Evolutionary conservation across 2,888 invertebrate species (phyloP).

Genomic region (Mylabris sibirica): DNA sequence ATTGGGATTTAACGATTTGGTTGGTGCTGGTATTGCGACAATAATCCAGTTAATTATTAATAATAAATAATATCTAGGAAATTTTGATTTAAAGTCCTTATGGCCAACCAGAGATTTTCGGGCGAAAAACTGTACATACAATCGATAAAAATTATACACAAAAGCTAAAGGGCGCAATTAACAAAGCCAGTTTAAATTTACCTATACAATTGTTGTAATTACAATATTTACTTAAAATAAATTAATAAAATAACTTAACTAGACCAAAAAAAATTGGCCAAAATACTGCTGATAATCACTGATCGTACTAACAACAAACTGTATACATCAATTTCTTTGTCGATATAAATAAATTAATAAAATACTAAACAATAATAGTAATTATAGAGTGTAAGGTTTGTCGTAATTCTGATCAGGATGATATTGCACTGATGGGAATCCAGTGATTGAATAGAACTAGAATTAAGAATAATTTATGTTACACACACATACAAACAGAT

Average conservation of each 20-base stretch:
- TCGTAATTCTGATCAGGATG: slow-evolving; percentile 7
- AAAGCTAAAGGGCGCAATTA: slow-evolving; percentile 46
- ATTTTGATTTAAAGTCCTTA: slow-evolving; percentile 28
- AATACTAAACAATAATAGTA: slow-evolving; percentile 32
- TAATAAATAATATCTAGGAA: slow-evolving; percentile 21
- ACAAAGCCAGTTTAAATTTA: slow-evolving; percentile 51
- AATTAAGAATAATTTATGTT: slow-evolving; percentile 33
- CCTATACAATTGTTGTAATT: slow-evolving; percentile 56
- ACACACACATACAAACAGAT: slow-evolving; percentile 37
- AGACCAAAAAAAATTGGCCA: slow-evolving; percentile 51
- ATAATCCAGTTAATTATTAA: slow-evolving; percentile 2
- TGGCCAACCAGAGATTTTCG: background rate
- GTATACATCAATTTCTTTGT: background rate
- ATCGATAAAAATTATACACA: slow-evolving; percentile 23
- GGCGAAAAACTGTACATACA: slow-evolving; percentile 6
- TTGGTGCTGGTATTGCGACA: slow-evolving; percentile 15
- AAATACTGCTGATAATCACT: slow-evolving; percentile 59
- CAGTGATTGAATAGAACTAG: slow-evolving; percentile 41
- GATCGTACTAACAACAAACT: slow-evolving; percentile 45
- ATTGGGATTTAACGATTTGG: slow-evolving; percentile 12
- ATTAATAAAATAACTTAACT: slow-evolving; percentile 55
- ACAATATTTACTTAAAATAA: slow-evolving; percentile 57
- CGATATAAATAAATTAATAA: slow-evolving; percentile 10
- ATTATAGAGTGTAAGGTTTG: background rate
- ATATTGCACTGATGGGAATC: slow-evolving; percentile 55